phyloP scores from a whole-genome alignment of 2,113 vertebrate genomes.

The Pelecanus crispus region DNA sequence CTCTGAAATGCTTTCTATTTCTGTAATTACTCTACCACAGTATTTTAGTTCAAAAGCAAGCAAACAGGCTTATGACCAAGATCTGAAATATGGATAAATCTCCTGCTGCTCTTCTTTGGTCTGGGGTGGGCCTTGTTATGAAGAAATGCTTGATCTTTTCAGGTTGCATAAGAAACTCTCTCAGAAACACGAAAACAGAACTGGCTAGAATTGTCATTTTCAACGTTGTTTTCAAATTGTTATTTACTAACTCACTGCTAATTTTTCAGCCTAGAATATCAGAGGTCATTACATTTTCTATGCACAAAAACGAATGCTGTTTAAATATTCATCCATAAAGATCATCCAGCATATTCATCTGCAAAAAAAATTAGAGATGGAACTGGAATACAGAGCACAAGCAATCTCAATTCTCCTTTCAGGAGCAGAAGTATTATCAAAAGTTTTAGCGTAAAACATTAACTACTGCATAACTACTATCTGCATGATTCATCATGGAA shows the following conservation, averaged over 20 bases:
- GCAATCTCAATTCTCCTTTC: not conserved
- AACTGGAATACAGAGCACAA: not conserved
- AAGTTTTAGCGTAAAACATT: not conserved
- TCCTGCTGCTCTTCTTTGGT: not conserved
- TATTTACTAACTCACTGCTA: not conserved
- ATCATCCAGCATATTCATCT: not conserved
- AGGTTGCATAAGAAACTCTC: not conserved
- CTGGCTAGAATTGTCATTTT: not conserved
- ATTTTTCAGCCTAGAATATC: not conserved
- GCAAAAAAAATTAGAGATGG: not conserved
- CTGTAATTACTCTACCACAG: conserved; percentile 21
- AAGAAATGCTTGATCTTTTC: not conserved
- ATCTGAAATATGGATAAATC: not conserved
- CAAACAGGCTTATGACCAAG: not conserved
- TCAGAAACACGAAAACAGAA: not conserved
- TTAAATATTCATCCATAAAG: not conserved
- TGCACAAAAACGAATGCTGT: not conserved
- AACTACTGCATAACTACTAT: not conserved
- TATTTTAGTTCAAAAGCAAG: conserved; percentile 33
- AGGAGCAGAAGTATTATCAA: not conserved
- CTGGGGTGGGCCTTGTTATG: not conserved
- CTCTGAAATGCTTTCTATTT: conserved; percentile 4
- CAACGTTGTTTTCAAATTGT: no score
- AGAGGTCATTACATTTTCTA: not conserved
- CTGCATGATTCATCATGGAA: not conserved